Conservation (phyloP, 1,140 invertebrate genomes). For the Drosophila punjabiensis region DNA sequence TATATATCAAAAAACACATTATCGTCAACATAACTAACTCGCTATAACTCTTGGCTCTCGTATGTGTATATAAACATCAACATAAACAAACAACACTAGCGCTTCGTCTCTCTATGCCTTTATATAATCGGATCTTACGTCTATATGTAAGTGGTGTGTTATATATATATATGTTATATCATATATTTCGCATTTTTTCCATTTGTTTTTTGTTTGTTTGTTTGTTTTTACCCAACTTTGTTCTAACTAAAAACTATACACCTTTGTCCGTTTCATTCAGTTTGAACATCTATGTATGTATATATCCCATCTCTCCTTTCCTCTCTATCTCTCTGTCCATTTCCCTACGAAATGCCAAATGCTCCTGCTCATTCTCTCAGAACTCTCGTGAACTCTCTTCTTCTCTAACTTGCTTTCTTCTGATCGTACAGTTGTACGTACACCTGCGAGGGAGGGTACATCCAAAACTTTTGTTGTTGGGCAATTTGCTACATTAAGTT, state of each 20-base stretch:
- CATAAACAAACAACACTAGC: conserved; percentile 81
- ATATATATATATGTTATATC: conserved; percentile 30
- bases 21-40: conserved; percentile 80
- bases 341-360: conserved; percentile 44
- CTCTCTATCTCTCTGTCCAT: neutral
- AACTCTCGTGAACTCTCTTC: conserved; percentile 14
- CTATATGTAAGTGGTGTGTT: conserved; percentile 58
- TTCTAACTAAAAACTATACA: conserved; percentile 83
- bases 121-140: conserved; percentile 56
- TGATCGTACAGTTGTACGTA: conserved; percentile 9
- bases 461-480: conserved; percentile 39
- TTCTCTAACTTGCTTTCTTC: conserved; percentile 13
- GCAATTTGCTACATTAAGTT: conserved; percentile 65
- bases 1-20: conserved; percentile 71
- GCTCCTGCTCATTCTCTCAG: neutral
- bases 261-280: conserved; percentile 64
- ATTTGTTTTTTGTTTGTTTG: conserved; percentile 15
- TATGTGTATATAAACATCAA: conserved; percentile 72
- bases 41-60: conserved; percentile 77
- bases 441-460: conserved; percentile 10
- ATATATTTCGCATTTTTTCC: conserved; percentile 33
- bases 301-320: conserved; percentile 5
- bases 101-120: conserved; percentile 46
- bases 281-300: conserved; percentile 44
- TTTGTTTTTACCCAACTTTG: conserved; percentile 65